Conservation (phyloP, 2,797 vertebrate genomes). For the Amblyraja radiata region DNA sequence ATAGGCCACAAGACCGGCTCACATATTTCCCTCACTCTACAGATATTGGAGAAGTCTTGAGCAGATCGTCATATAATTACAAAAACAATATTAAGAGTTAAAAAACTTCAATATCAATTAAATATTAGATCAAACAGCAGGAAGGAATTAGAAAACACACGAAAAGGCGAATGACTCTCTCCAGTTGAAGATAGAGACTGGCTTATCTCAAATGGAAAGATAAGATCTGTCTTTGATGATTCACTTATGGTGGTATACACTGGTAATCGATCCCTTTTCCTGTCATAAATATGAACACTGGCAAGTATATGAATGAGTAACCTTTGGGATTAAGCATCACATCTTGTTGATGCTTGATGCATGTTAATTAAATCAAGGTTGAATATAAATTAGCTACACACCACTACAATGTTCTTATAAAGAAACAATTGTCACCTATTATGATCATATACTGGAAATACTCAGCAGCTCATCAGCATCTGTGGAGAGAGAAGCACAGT, state of each 20-base stretch:
- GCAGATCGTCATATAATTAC: neutral
- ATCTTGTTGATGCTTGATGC: neutral
- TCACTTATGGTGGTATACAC: neutral
- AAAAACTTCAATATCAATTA: neutral
- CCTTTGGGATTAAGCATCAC: neutral
- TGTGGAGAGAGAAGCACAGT: too few relatives aligned
- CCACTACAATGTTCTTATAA: too few relatives aligned
- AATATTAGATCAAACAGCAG: slow-evolving; percentile 26
- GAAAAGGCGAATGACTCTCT: neutral
- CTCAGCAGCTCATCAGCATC: too few relatives aligned
- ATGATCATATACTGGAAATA: too few relatives aligned
- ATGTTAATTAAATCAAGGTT: neutral
- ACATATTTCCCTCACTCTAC: neutral
- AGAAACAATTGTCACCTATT: neutral
- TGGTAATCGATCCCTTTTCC: slow-evolving; percentile 20
- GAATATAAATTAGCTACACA: too few relatives aligned
- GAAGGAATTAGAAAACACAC: neutral
- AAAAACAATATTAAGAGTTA: neutral
- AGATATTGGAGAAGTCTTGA: neutral
- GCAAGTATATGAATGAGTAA: neutral
- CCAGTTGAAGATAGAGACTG: neutral
- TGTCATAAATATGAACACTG: slow-evolving; percentile 31
- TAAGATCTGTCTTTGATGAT: slow-evolving; percentile 22
- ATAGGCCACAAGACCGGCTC: neutral
- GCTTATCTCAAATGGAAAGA: slow-evolving; percentile 16